A percentile compares a stretch with the other conserved stretches of the same genome.
Conservation (phyloP, 2,113 vertebrate genomes). For the Choloepus hoffmanni region DNA sequence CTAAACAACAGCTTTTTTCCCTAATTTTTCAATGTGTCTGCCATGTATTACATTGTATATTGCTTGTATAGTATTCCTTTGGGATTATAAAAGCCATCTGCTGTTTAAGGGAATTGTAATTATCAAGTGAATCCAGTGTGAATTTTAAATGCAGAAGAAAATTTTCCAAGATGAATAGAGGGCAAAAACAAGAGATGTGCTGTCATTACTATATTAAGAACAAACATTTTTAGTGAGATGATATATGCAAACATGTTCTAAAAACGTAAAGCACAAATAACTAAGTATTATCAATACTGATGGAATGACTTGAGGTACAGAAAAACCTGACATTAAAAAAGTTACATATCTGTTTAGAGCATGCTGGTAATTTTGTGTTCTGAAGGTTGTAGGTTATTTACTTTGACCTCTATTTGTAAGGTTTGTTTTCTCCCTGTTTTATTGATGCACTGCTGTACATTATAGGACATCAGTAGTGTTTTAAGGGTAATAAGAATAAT, state of each 20-base stretch:
- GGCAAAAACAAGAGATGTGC: background rate
- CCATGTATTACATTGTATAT: constrained; percentile 31
- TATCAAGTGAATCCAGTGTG: constrained; percentile 33
- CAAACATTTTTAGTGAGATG: background rate
- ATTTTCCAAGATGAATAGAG: constrained; percentile 24
- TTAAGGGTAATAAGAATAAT: background rate
- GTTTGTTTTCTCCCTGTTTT: background rate
- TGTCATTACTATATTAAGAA: constrained; percentile 12
- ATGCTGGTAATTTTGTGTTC: background rate
- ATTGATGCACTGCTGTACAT: background rate
- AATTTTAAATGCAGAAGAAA: constrained; percentile 52
- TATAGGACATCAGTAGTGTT: background rate
- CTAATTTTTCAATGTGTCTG: background rate
- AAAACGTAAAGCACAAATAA: background rate
- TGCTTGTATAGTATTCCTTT: constrained; percentile 38
- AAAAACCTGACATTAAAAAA: background rate
- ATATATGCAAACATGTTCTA: background rate
- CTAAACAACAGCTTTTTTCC: constrained; percentile 26
- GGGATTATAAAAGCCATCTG: constrained; percentile 48
- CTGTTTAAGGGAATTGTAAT: constrained; percentile 49
- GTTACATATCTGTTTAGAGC: background rate
- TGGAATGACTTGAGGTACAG: constrained; percentile 33
- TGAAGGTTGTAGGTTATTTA: background rate
- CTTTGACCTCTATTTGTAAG: background rate
- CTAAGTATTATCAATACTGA: background rate